Conservation (phyloP, 2,113 vertebrate genomes). For the Menidia beryllina region DNA sequence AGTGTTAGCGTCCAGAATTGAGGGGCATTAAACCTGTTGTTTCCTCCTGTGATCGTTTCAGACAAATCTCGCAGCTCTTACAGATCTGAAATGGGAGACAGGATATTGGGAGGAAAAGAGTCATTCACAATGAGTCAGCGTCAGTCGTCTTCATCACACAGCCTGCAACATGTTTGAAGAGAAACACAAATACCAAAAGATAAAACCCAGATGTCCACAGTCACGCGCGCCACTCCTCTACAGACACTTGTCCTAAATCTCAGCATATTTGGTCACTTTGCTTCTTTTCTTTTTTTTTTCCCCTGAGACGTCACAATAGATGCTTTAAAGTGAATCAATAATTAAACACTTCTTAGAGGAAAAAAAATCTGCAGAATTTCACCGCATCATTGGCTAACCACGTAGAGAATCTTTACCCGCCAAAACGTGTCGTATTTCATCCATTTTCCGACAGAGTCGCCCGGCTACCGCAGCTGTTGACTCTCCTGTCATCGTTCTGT, state of each 20-base stretch:
- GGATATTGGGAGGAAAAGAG: constrained; percentile 57
- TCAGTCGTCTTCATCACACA: constrained; percentile 55
- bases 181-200: constrained; percentile 63
- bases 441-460: constrained; percentile 51
- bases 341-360: constrained; percentile 1
- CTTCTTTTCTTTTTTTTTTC: constrained; percentile 28
- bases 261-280: constrained; percentile 52
- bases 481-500: constrained; percentile 51
- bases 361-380: constrained; percentile 30
- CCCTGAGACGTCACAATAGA: constrained; percentile 38
- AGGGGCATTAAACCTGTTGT: constrained; percentile 77
- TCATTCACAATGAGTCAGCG: constrained; percentile 57
- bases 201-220: constrained; percentile 47
- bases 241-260: constrained; percentile 39
- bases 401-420: constrained; percentile 60
- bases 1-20: constrained; percentile 68
- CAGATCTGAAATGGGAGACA: constrained; percentile 46
- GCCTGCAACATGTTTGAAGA: constrained; percentile 34
- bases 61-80: constrained; percentile 72
- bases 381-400: constrained; percentile 51
- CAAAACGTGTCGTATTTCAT: constrained; percentile 56
- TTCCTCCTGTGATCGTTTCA: constrained; percentile 81
- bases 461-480: constrained; percentile 17
- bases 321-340: constrained; percentile 66
- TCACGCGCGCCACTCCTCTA: constrained; percentile 36